Conservation (phyloP, 2,888 invertebrate genomes). For the Rotaria macrura region DNA sequence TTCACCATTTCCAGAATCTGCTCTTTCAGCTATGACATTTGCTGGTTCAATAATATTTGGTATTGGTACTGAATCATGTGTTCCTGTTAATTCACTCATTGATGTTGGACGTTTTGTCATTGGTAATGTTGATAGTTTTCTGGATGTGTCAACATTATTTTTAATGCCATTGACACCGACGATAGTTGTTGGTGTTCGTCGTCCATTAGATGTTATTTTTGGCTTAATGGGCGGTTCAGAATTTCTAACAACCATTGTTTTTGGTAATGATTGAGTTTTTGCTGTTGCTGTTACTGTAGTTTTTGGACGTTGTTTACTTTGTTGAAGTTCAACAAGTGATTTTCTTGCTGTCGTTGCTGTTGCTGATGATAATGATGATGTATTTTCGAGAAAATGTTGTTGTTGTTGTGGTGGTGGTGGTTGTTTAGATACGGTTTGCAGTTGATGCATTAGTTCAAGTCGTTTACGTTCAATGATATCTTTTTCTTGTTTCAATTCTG, state of each 20-base stretch:
- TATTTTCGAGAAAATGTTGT: not conserved
- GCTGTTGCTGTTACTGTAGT: not conserved
- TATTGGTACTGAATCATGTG: not conserved
- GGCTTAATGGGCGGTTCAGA: not conserved
- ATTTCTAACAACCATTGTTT: not conserved
- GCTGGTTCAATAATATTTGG: not conserved
- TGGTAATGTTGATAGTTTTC: slow-evolving; percentile 4
- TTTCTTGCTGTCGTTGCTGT: not conserved
- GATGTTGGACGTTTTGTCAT: not conserved
- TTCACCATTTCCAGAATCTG: not conserved
- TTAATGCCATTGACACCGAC: not conserved
- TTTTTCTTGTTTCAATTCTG: slow-evolving; percentile 45
- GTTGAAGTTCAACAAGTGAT: not conserved
- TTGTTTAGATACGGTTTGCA: not conserved
- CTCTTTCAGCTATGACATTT: not conserved
- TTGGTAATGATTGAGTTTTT: slow-evolving; percentile 6
- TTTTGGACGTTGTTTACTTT: not conserved
- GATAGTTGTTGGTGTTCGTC: not conserved
- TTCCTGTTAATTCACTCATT: not conserved
- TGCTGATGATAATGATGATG: not conserved
- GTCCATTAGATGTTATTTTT: not conserved
- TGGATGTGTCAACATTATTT: slow-evolving; percentile 11
- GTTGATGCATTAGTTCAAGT: slow-evolving; percentile 38
- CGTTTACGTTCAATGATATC: slow-evolving; percentile 43
- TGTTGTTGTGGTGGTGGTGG: not conserved